Percentiles rank a stretch among this genome's conserved stretches.
Conservation (phyloP, 2,888 invertebrate species). For the Cyaniris semiargus region DNA sequence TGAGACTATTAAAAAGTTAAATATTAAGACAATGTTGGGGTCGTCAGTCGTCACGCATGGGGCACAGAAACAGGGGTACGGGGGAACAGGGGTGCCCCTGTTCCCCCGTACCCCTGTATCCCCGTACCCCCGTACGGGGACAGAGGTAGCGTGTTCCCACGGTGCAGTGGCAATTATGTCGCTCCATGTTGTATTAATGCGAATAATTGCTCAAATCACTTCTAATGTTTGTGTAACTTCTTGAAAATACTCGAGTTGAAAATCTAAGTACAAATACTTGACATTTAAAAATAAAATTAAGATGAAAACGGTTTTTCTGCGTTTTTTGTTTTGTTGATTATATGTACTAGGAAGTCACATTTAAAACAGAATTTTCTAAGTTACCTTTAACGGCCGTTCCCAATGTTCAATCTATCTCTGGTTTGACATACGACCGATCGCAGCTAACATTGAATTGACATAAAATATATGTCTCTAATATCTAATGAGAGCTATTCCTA, state of each 20-base stretch:
- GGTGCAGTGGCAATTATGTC: constrained; percentile 39
- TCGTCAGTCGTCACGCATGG: constrained; percentile 25
- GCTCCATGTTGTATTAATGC: constrained; percentile 1
- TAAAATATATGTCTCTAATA: too few species aligned
- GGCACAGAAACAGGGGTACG: constrained; percentile 38
- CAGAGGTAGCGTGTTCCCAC: constrained; percentile 49
- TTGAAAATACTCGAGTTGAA: not conserved
- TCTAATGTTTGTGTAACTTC: not conserved
- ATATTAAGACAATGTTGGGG: constrained; percentile 25
- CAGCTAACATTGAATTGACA: too few species aligned
- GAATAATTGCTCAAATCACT: constrained; percentile 22
- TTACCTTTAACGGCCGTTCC: too few species aligned
- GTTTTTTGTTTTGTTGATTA: too few species aligned
- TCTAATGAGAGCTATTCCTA: too few species aligned
- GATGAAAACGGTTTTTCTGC: too few species aligned
- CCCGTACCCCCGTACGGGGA: too few species aligned
- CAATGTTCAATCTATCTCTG: too few species aligned
- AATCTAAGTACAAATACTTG: not conserved
- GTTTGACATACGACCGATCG: too few species aligned
- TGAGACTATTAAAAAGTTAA: constrained; percentile 16
- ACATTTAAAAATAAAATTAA: not conserved
- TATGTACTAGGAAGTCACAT: not conserved
- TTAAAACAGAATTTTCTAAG: too few species aligned
- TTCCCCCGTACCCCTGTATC: too few species aligned
- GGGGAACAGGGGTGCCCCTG: constrained; percentile 7